Base-by-base conservation (phyloP, 2,113 vertebrate species). In the Pterophyllum scalare region DNA sequence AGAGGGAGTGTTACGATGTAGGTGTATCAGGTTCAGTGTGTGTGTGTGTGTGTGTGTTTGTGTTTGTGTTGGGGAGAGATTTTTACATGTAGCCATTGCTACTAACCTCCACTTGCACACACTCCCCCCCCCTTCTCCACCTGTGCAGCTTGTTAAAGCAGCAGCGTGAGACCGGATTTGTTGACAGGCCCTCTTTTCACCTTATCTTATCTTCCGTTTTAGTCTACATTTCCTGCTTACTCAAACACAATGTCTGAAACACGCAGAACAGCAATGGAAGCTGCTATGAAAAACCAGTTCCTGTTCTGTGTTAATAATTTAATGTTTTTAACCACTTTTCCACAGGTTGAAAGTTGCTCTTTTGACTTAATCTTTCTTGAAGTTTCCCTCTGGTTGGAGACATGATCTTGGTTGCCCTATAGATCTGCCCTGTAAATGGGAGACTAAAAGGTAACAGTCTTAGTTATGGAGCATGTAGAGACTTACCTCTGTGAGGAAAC, bases 171-270 rank as follows among this genome's bases (percentile, higher is more conserved):
- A 64, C 28, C 28, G 24, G 60, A 56, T 17, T 17, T 6, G 24
- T n/a, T 79, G 86, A 92, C 79, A 86, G 64, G 60, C 79, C 46
- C 35, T 88, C 46, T 88, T 78, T 67, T 20, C 74, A 52, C 40
- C 49, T 46, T 3, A 11, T 58, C 70, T 24, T 35, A n/a, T 72
- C 60, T 31, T 65, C 15, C 54, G 76, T 77, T 80, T 56, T 64
- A 49, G 70, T 78, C 64, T 9, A 9, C 62, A 79, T 82, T 46
- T 77, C 80, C 86, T 77, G 80, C 76, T 88, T 84, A 57, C 65
- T 33, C 64, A 35, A 26, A 56, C 81, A 35, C 56, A 38, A 46
- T 62, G 74, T 77, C 26, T 80, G 20, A 83, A 79, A 83, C 24
- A 13, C 19, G 43, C 40, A 67, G 6, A 15, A 24, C 24, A 5